A percentile compares a stretch with the other conserved stretches of the same genome.
Evolutionary conservation across 2,888 invertebrate genomes (phyloP).

Genomic region (Cetonia aurata): DNA sequence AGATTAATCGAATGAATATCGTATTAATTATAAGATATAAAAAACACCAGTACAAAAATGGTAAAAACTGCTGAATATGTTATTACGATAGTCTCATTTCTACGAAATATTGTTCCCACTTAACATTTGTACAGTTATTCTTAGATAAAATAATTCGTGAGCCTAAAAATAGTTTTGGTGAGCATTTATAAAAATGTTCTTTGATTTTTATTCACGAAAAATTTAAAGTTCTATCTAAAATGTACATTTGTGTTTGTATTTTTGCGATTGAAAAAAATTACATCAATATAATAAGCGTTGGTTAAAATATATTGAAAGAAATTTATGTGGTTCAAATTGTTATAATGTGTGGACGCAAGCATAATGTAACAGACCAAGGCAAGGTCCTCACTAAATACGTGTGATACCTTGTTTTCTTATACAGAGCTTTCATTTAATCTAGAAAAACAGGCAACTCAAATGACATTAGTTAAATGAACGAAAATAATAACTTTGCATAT

Average conservation of each 20-base stretch:
- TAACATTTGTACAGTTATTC: constrained; percentile 41
- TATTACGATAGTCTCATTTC: constrained; percentile 27
- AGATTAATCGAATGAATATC: constrained; percentile 36
- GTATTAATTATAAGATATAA: constrained; percentile 20
- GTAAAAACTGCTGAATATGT: constrained; percentile 42
- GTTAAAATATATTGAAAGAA: neutral
- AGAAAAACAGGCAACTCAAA: no score
- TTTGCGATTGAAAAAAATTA: no score
- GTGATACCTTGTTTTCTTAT: no score
- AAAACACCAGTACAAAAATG: constrained; percentile 41
- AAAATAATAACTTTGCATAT: no score
- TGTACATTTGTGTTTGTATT: neutral
- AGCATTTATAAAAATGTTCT: constrained; percentile 10
- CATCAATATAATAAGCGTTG: neutral
- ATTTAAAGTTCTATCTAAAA: neutral
- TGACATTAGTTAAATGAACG: no score
- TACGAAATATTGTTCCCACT: constrained; percentile 48
- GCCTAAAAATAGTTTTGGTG: constrained; percentile 38
- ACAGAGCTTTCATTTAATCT: no score
- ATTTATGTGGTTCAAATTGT: no score
- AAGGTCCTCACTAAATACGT: no score
- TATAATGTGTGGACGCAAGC: no score
- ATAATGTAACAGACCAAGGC: no score
- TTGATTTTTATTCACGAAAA: neutral
- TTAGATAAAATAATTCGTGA: constrained; percentile 37